Conservation (phyloP, 2,113 vertebrate genomes). For the Archilochus colubris region DNA sequence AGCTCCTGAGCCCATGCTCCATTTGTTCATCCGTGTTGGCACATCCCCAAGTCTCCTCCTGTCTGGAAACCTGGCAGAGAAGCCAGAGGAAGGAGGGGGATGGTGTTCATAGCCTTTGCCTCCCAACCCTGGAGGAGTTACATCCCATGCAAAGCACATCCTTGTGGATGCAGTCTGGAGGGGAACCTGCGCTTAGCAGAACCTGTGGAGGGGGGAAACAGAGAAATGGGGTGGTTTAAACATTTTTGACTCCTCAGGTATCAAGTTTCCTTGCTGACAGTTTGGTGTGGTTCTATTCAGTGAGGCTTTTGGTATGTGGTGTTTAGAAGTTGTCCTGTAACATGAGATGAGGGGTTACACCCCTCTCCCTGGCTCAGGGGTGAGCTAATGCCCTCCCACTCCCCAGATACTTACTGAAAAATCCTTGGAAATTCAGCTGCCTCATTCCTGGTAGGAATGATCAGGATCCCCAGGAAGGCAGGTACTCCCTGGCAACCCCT, state of each 20-base stretch:
- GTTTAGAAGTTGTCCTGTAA: background rate
- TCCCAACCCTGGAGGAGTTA: background rate
- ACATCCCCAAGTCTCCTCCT: background rate
- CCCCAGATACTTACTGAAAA: background rate
- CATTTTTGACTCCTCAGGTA: background rate
- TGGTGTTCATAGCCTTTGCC: accelerated
- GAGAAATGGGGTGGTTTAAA: background rate
- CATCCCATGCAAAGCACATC: accelerated
- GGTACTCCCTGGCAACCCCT: background rate
- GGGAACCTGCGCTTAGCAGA: background rate
- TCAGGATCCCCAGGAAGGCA: background rate
- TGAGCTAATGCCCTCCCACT: background rate
- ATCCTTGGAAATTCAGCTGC: background rate
- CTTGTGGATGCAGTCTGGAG: accelerated
- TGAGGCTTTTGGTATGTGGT: background rate
- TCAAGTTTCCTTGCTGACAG: background rate
- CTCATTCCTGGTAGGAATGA: background rate
- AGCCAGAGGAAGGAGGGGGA: background rate
- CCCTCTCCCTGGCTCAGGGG: background rate
- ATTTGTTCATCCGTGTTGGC: background rate
- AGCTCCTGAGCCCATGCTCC: background rate
- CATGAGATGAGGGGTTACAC: accelerated
- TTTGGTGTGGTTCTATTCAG: background rate
- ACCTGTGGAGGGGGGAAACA: accelerated
- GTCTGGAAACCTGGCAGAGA: background rate